These are phyloP conservation scores for Brachionus manjavacas DNA, from an alignment of 1,140 invertebrate genomes.

Conservation along the genomic window DNA sequence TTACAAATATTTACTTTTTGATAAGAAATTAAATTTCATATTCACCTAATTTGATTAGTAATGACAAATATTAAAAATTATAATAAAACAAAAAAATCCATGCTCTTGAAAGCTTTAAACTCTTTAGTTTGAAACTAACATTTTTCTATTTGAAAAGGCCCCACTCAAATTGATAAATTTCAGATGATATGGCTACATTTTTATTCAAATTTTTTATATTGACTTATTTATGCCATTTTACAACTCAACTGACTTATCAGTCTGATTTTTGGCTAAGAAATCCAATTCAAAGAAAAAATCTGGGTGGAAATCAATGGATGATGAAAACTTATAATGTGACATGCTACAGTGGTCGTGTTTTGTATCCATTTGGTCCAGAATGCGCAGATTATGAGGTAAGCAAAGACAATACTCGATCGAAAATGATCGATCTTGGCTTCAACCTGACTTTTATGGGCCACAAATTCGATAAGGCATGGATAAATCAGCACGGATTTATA, in stretches of 20 bases:
- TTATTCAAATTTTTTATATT: background rate
- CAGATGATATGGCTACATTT: background rate
- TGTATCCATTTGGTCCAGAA: constrained; percentile 24
- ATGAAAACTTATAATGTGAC: constrained; percentile 24
- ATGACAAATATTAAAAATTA: background rate
- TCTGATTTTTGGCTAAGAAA: background rate
- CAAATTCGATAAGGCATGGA: constrained; percentile 28
- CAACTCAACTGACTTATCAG: background rate
- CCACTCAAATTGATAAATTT: background rate
- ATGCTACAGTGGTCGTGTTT: constrained; percentile 5
- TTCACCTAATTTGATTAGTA: constrained; percentile 2
- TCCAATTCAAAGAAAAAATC: background rate
- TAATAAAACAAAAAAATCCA: constrained; percentile 26
- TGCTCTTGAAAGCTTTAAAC: background rate
- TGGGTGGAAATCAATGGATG: background rate
- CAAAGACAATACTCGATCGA: constrained; percentile 7
- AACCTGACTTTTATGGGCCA: constrained; percentile 43
- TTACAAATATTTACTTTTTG: constrained; percentile 38
- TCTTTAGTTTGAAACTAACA: background rate
- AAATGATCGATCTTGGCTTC: constrained; percentile 13
- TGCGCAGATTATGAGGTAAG: constrained; percentile 33
- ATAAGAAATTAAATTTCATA: constrained; percentile 32
- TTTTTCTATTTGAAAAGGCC: constrained; percentile 9
- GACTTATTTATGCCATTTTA: background rate
- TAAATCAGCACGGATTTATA: constrained; percentile 32